Evolutionary conservation across 2,888 invertebrate species (phyloP).

Genomic region (Lasioglossum marginatum): DNA sequence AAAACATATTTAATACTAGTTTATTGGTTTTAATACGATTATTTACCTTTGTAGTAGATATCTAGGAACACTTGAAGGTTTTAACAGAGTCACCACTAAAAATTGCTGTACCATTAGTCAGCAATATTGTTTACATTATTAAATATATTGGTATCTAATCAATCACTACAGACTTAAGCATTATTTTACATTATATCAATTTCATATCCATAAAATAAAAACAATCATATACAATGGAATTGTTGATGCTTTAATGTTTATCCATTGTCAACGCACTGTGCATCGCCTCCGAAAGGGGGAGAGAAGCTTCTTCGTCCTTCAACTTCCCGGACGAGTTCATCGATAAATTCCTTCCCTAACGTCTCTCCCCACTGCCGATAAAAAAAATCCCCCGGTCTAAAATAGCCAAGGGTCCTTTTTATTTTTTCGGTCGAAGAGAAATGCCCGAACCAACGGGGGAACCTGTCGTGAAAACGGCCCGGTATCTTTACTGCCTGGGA

Average conservation of each 20-base stretch:
- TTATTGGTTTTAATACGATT: too few species aligned
- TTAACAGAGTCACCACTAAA: too few species aligned
- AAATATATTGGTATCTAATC: too few species aligned
- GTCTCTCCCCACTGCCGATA: background rate
- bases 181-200: too few species aligned
- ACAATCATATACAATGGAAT: too few species aligned
- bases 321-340: background rate
- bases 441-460: background rate
- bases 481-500: conserved; percentile 8
- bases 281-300: background rate
- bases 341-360: conserved; percentile 1
- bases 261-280: background rate
- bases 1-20: too few species aligned
- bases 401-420: background rate
- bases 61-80: too few species aligned
- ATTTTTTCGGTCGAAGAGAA: background rate
- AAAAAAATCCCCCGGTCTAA: conserved; percentile 1
- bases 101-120: too few species aligned
- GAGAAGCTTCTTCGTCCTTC: background rate
- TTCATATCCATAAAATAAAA: too few species aligned
- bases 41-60: too few species aligned
- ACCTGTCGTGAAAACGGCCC: background rate
- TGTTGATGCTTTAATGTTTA: background rate
- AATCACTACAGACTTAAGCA: too few species aligned
- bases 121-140: too few species aligned